Evolutionary conservation across 2,797 vertebrate species (phyloP).

Genomic region (Poeciliopsis presidionis): DNA sequence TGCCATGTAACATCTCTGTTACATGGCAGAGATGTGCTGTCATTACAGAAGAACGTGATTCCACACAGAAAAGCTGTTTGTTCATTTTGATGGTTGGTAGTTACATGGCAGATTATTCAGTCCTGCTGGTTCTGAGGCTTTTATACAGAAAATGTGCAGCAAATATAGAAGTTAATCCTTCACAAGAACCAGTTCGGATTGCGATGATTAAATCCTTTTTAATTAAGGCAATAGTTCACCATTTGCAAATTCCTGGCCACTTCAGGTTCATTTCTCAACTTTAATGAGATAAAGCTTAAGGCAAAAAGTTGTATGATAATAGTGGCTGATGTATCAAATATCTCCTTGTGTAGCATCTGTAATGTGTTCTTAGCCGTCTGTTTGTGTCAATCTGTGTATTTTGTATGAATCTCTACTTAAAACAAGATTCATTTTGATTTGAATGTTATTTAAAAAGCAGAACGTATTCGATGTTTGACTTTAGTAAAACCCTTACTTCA

Average conservation of each 20-base stretch:
- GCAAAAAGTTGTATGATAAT: not conserved
- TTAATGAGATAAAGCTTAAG: not conserved
- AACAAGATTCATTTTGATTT: not conserved
- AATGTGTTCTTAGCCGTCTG: not conserved
- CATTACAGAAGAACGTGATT: slow-evolving; percentile 17
- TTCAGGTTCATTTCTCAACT: not conserved
- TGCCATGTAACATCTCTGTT: too few relatives aligned
- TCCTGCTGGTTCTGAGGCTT: not conserved
- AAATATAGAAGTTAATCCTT: not conserved
- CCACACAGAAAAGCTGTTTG: slow-evolving; percentile 15
- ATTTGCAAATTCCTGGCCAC: not conserved
- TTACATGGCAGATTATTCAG: slow-evolving; percentile 9
- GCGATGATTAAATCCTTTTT: not conserved
- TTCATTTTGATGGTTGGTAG: not conserved
- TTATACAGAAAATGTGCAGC: not conserved
- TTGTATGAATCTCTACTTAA: not conserved
- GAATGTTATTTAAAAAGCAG: not conserved
- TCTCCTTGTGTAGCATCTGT: not conserved
- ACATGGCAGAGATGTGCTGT: slow-evolving; percentile 17
- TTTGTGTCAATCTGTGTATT: not conserved
- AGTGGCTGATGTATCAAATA: not conserved
- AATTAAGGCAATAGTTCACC: not conserved
- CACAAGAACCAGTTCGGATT: not conserved
- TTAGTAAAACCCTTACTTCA: not conserved
- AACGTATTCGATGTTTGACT: not conserved